Conservation (phyloP, 2,888 invertebrate species). For the Phoenoteleia sp. region DNA sequence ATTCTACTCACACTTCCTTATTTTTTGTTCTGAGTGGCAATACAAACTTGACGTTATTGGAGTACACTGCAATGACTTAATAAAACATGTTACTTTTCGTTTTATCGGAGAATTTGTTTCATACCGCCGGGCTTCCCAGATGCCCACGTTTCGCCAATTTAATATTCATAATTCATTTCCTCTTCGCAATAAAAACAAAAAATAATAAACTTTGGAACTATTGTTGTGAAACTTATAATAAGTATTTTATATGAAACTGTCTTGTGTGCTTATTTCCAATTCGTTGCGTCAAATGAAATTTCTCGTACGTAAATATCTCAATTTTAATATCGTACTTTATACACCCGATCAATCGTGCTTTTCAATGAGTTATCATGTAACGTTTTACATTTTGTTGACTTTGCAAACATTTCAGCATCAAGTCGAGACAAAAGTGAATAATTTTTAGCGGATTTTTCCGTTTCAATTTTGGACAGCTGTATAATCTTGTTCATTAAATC, state of each 20-base stretch:
- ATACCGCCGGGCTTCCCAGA: too few relatives aligned
- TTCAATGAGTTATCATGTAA: constrained; percentile 46
- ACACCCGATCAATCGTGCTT: constrained; percentile 25
- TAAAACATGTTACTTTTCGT: too few relatives aligned
- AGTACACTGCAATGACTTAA: too few relatives aligned
- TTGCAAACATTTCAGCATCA: constrained; percentile 16
- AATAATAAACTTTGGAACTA: too few relatives aligned
- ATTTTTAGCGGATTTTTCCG: constrained; percentile 13
- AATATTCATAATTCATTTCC: constrained; percentile 6
- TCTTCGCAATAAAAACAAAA: background rate
- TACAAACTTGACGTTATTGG: too few relatives aligned
- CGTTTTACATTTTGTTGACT: constrained; percentile 34
- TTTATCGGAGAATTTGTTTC: too few relatives aligned
- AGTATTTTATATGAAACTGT: background rate
- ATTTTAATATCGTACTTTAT: constrained; percentile 45
- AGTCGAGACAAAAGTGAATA: constrained; percentile 27
- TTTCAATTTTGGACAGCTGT: background rate
- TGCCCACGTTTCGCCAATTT: too few relatives aligned
- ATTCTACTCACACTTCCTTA: too few relatives aligned
- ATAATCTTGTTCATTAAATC: constrained; percentile 17
- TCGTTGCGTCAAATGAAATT: constrained; percentile 40
- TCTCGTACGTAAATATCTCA: constrained; percentile 42
- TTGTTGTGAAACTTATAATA: constrained; percentile 14
- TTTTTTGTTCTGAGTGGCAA: too few relatives aligned
- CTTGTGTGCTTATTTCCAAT: constrained; percentile 24